phyloP scores from a whole-genome alignment of 2,797 vertebrate species.

The Halcyon chelicuti region DNA sequence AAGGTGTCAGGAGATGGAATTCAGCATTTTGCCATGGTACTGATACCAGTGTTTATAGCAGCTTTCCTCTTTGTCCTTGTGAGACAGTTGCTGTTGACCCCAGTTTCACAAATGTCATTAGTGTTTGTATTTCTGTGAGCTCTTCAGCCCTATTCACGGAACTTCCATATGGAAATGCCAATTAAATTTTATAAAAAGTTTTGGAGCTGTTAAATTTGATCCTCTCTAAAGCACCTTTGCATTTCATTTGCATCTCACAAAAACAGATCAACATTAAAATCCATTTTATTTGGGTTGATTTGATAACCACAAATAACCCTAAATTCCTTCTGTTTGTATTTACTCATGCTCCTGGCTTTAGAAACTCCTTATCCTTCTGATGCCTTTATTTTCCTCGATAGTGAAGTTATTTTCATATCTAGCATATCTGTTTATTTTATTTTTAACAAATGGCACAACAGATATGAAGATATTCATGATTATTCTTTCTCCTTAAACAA shows the following conservation, averaged over 20 bases:
- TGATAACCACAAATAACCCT: slow-evolving; percentile 17
- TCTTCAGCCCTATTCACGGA: background rate
- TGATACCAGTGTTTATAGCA: background rate
- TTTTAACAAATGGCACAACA: background rate
- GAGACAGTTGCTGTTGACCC: background rate
- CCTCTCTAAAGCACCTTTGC: slow-evolving; percentile 4
- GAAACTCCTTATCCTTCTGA: background rate
- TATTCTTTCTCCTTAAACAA: background rate
- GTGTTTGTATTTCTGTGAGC: background rate
- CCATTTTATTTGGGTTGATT: slow-evolving; percentile 21
- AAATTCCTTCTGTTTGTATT: slow-evolving; percentile 35
- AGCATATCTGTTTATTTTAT: background rate
- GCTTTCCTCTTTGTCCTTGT: background rate
- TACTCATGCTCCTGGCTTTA: background rate
- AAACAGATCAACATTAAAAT: slow-evolving; percentile 28
- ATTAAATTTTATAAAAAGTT: slow-evolving; percentile 13
- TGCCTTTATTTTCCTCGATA: background rate
- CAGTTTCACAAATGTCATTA: background rate
- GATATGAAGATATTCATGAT: background rate
- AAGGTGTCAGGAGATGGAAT: background rate
- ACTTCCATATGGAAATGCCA: background rate
- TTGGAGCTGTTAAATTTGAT: slow-evolving; percentile 12
- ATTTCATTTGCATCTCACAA: background rate
- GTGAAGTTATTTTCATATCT: background rate
- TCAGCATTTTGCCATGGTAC: background rate